Evolutionary conservation across 2,113 vertebrate genomes (phyloP).

Genomic region (Gasterosteus nipponicus): DNA sequence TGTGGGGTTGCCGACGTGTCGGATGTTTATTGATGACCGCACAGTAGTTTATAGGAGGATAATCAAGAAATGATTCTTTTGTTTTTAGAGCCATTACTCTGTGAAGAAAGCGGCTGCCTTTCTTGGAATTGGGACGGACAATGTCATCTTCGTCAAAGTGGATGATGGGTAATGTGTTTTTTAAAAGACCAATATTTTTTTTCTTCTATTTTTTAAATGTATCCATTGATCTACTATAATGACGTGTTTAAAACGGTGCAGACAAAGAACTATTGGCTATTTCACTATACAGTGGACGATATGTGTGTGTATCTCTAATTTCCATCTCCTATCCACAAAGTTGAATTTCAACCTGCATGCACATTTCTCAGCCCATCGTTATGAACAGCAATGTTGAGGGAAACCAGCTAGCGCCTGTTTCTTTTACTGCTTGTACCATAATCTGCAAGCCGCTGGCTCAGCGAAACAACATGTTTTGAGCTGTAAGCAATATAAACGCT

Average conservation of each 20-base stretch:
- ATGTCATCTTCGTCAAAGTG: conserved; percentile 75
- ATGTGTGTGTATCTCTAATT: background rate
- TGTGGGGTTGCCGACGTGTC: background rate
- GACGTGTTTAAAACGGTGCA: background rate
- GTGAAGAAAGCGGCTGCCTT: conserved; percentile 63
- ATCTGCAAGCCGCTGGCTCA: too few species aligned
- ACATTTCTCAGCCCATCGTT: background rate
- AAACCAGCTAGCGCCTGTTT: background rate
- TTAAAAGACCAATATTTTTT: background rate
- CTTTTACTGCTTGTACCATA: background rate
- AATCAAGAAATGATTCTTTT: background rate
- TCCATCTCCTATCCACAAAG: background rate
- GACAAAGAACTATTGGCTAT: background rate
- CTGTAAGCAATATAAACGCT: background rate
- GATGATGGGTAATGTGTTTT: conserved; percentile 75
- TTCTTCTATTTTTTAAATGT: too few species aligned
- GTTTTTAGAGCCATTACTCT: conserved; percentile 68
- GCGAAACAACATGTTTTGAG: background rate
- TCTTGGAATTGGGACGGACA: conserved; percentile 65
- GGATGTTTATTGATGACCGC: background rate
- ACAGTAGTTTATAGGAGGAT: background rate
- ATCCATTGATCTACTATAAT: background rate
- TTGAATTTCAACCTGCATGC: background rate
- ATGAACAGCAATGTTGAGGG: background rate
- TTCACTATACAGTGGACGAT: background rate